phyloP scores from a whole-genome alignment of 2,113 vertebrate species.

The Merops nubicus region DNA sequence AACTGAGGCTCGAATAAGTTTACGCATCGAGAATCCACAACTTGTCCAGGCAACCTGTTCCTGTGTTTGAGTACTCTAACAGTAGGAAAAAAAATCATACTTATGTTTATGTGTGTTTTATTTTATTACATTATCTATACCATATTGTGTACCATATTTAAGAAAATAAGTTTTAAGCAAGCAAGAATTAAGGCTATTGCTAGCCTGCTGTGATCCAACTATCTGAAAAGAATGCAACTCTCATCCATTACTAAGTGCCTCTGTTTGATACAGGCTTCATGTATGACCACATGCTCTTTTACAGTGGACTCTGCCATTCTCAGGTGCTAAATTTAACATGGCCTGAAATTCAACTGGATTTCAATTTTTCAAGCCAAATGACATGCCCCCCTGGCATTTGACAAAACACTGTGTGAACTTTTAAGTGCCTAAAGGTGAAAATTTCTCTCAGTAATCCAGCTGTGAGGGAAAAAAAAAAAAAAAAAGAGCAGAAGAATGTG shows the following conservation, averaged over 20 bases:
- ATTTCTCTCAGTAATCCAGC: not conserved
- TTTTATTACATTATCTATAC: not conserved
- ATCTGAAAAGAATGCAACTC: not conserved
- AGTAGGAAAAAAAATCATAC: not conserved
- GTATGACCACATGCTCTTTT: not conserved
- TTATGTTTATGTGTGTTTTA: not conserved
- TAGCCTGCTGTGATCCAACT: not conserved
- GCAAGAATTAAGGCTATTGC: not conserved
- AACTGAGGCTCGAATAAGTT: not conserved
- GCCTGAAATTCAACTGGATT: not conserved
- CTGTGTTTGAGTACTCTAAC: not conserved
- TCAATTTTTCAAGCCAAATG: not conserved
- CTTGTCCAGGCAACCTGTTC: not conserved
- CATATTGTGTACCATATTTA: not conserved
- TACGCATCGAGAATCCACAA: not conserved
- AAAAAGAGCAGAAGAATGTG: not conserved
- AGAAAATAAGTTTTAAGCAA: not conserved
- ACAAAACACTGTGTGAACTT: not conserved
- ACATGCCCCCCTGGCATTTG: not conserved
- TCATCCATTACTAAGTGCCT: not conserved
- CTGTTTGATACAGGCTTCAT: not conserved
- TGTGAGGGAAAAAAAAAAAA: not conserved
- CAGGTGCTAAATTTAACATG: not conserved
- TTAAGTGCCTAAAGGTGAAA: not conserved
- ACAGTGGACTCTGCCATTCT: not conserved